Conservation (phyloP, 2,888 invertebrate genomes). For the Halictus quadricinctus region DNA sequence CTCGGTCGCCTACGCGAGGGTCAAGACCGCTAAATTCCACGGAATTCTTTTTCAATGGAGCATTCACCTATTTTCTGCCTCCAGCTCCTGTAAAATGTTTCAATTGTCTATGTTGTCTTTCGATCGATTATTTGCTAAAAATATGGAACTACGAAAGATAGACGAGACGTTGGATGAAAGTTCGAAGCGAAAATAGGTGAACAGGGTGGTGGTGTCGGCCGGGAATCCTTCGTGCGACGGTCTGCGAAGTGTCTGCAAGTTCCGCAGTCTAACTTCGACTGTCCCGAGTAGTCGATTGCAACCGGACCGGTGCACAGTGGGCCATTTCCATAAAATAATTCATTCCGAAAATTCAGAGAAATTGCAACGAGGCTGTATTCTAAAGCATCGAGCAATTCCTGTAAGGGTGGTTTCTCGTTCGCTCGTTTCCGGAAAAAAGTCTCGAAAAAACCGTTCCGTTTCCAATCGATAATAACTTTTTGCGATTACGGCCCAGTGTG, state of each 20-base stretch:
- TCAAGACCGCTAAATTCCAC: background rate
- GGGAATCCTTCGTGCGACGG: background rate
- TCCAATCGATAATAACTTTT: background rate
- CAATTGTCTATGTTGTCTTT: background rate
- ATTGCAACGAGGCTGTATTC: too few species aligned
- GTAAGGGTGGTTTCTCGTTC: too few species aligned
- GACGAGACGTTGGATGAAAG: background rate
- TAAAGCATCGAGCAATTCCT: too few species aligned
- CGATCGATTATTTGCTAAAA: background rate
- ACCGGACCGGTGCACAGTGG: constrained; percentile 5
- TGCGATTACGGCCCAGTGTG: background rate
- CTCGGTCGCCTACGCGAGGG: background rate
- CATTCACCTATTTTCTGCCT: background rate
- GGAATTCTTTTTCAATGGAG: background rate
- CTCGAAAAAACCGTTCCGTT: background rate
- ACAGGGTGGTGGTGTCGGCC: background rate
- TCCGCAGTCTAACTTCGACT: constrained; percentile 5
- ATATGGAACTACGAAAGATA: background rate
- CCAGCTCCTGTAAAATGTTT: background rate
- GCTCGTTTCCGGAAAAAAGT: too few species aligned
- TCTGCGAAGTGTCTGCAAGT: constrained; percentile 2
- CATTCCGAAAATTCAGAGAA: background rate
- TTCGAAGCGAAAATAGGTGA: constrained; percentile 1
- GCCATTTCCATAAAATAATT: background rate
- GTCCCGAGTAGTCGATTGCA: background rate